Conservation (phyloP, 2,888 invertebrate genomes). For the Eupithecia centaureata region DNA sequence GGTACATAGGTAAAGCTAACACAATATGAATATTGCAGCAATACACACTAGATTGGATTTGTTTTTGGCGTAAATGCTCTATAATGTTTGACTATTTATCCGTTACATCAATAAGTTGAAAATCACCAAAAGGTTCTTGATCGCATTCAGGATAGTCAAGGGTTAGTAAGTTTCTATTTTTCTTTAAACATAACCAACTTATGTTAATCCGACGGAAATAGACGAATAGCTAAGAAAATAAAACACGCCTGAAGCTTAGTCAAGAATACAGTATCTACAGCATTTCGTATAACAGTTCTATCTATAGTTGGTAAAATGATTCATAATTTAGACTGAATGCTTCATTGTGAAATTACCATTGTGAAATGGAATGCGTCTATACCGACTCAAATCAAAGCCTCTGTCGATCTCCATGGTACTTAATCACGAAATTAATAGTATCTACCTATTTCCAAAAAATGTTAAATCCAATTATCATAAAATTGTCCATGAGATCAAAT, state of each 20-base stretch:
- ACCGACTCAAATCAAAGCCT: slow-evolving; percentile 41
- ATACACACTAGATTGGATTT: neutral
- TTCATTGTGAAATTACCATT: neutral
- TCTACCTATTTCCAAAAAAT: neutral
- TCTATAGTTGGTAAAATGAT: neutral
- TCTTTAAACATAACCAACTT: neutral
- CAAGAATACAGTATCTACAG: neutral
- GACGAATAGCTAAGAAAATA: neutral
- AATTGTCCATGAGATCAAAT: slow-evolving; percentile 7
- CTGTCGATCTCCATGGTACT: slow-evolving; percentile 24
- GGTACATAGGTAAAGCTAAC: too few relatives aligned
- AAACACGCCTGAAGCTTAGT: neutral
- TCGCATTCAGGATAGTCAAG: neutral
- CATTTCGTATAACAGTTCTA: neutral
- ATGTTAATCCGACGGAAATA: neutral
- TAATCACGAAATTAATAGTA: neutral
- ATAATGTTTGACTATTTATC: neutral
- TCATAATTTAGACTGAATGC: neutral
- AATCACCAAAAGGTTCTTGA: neutral
- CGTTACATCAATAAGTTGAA: neutral
- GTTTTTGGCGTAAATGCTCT: neutral
- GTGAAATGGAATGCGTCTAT: neutral
- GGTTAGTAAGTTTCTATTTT: neutral
- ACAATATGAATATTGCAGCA: too few relatives aligned
- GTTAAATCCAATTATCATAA: neutral